Percentiles rank a stretch among this genome's conserved stretches.
Conservation (phyloP, 2,113 vertebrate genomes). For the Bujurquina vittata region DNA sequence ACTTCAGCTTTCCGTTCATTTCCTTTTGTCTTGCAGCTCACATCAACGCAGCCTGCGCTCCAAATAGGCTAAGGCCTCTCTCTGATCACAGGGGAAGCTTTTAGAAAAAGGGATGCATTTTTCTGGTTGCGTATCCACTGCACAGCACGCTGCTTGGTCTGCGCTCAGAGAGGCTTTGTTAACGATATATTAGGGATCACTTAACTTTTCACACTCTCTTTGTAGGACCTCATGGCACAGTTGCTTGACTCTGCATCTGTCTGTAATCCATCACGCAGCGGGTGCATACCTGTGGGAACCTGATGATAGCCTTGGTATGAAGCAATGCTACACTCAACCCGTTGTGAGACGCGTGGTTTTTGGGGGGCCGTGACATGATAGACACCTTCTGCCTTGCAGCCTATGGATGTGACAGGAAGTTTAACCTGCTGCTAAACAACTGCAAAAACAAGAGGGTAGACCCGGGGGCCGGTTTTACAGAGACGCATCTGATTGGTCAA, state of each 20-base stretch:
- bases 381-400: background rate
- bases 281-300: conserved; percentile 56
- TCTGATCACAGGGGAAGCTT: conserved; percentile 40
- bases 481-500: background rate
- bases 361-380: background rate
- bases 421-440: conserved; percentile 52
- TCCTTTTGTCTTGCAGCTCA: conserved; percentile 46
- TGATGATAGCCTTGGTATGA: conserved; percentile 68
- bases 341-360: conserved; percentile 9
- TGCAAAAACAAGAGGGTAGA: conserved; percentile 37
- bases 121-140: conserved; percentile 6
- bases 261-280: conserved; percentile 69
- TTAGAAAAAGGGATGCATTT: background rate
- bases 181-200: conserved; percentile 29
- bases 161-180: conserved; percentile 20
- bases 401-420: conserved; percentile 10
- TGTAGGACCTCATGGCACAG: conserved; percentile 12
- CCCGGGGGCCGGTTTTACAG: background rate
- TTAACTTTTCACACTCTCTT: conserved; percentile 40
- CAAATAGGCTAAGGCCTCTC: conserved; percentile 54
- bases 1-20: conserved; percentile 50
- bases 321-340: conserved; percentile 64
- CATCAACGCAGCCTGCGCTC: conserved; percentile 16
- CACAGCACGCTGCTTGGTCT: background rate
- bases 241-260: conserved; percentile 66